Evolutionary conservation across 2,888 invertebrate genomes (phyloP), one percentile per base, ranked within the genome.

Genomic region (Saturnia japonica): DNA sequence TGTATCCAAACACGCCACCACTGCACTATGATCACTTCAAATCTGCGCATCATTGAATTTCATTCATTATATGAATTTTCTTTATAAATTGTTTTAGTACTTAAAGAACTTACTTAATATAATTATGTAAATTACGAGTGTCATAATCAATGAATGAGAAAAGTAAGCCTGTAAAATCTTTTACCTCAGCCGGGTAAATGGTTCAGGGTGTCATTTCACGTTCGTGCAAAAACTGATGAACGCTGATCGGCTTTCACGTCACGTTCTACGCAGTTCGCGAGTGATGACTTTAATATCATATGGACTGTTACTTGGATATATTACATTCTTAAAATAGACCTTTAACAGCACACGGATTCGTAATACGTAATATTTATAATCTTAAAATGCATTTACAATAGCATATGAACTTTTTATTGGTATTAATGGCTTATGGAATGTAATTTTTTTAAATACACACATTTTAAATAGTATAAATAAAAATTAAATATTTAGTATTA

Each of bases 181-280:
- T 57, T 57, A 57, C 57, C 57, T 25, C 25, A 57, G 57, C 57
- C 57, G 57, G 57, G 22, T 28, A 54, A 57, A 25, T 57, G 25
- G 57, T 57, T 57, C 57, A 2, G 57, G 4, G 22, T 57, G 57
- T 57, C 57, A 57, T 25, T 57, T 57, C 2, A 25, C 54, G 57
- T 57, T 28, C 57, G 57, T 57, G 25, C 57, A 57, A 57, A 57
- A 57, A 57, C 25, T 57, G 57, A 57, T 25, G 57, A 57, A 14
- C 25, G 57, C 2, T 3, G 4, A 25, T 57, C 19, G 12, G 57
- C 11, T 57, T 25, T 9, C 57, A 57, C 25, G 57, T 57, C 57
- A 57, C 57, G 57, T 57, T 14, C 25, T 4, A 57, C 57, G 11
- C 57, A 12, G 57, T 57, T 57, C 57, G 25, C 57, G 25, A 9